These are phyloP conservation scores for Troides aeacus DNA, from an alignment of 2,888 invertebrate species.

Conservation along the genomic window DNA sequence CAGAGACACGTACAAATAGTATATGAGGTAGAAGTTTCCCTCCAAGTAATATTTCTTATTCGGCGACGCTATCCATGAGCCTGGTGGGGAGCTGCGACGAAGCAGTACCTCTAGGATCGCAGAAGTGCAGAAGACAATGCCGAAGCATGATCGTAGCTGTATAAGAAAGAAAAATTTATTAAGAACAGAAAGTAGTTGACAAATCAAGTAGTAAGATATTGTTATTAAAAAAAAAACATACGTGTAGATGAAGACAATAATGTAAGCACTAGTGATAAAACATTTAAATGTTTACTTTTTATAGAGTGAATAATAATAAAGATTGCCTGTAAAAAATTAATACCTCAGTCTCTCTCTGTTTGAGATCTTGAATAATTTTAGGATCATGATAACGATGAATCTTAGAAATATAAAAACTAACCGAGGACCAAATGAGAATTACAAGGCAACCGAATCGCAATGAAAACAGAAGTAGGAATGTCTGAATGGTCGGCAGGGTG, in stretches of 20 bases:
- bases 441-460: slow-evolving; percentile 43
- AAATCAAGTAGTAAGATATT: too few species aligned
- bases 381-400: too few species aligned
- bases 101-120: slow-evolving; percentile 40
- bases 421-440: slow-evolving; percentile 47
- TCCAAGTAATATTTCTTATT: slow-evolving; percentile 8
- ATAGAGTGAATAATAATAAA: too few species aligned
- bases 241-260: too few species aligned
- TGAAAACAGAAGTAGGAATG: slow-evolving; percentile 47
- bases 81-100: slow-evolving; percentile 30
- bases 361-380: too few species aligned
- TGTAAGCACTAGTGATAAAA: too few species aligned
- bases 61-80: slow-evolving; percentile 26
- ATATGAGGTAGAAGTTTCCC: slow-evolving; percentile 32
- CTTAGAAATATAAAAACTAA: slow-evolving; percentile 34
- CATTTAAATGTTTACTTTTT: too few species aligned
- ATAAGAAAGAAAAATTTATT: too few species aligned
- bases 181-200: too few species aligned
- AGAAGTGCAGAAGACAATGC: slow-evolving; percentile 39
- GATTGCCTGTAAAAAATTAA: too few species aligned
- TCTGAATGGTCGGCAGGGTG: slow-evolving; percentile 43
- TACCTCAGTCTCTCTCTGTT: too few species aligned
- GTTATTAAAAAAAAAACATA: too few species aligned
- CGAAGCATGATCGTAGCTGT: slow-evolving; percentile 46
- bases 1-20: slow-evolving; percentile 36